Evolutionary conservation across 2,797 vertebrate genomes (phyloP).

Genomic region (Coreius guichenoti): DNA sequence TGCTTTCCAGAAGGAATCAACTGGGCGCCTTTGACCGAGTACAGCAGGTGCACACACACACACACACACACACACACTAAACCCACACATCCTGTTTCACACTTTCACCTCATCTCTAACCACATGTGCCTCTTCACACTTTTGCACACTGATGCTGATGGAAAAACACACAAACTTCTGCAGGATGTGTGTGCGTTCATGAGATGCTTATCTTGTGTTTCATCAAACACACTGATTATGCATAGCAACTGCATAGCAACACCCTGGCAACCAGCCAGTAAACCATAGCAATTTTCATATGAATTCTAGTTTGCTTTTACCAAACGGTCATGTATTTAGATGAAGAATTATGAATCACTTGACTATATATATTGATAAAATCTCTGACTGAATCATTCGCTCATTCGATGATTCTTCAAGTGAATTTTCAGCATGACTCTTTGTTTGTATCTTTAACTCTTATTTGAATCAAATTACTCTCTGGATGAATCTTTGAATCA

Average conservation of each 20-base stretch:
- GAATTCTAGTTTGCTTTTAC: no score
- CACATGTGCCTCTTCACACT: background rate
- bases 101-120: background rate
- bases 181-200: background rate
- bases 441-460: no score
- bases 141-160: background rate
- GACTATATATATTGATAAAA: background rate
- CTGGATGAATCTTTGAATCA: no score
- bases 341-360: background rate
- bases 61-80: background rate
- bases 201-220: no score
- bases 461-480: background rate
- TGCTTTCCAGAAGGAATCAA: constrained; percentile 93
- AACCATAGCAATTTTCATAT: no score
- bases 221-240: background rate
- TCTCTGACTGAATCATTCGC: background rate
- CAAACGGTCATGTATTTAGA: no score
- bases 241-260: no score
- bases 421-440: background rate
- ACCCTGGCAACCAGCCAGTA: no score
- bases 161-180: background rate
- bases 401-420: no score
- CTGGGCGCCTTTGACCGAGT: constrained; percentile 86
- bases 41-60: constrained; percentile 84
- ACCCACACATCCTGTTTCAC: background rate